phyloP scores from a whole-genome alignment of 2,113 vertebrate genomes.

The Manacus vitellinus region DNA sequence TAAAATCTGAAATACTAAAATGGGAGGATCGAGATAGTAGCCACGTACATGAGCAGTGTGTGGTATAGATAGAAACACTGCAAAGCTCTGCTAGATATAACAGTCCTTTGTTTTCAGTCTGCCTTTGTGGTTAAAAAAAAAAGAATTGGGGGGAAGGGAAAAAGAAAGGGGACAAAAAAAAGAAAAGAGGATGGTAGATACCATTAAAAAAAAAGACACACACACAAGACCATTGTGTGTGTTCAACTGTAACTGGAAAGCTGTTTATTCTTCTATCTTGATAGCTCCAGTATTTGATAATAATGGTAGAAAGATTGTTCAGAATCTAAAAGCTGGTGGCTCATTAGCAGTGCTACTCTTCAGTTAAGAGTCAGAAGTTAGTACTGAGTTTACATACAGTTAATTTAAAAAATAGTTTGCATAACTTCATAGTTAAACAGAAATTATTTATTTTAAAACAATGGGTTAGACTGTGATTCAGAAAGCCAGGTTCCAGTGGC shows the following conservation, averaged over 20 bases:
- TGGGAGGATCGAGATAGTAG: neutral
- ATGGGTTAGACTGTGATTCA: neutral
- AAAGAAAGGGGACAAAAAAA: neutral
- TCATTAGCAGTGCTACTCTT: neutral
- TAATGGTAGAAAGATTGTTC: neutral
- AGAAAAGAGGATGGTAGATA: neutral
- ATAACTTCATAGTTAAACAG: neutral
- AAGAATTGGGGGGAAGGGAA: rapidly evolving
- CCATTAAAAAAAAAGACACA: neutral
- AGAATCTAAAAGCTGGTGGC: neutral
- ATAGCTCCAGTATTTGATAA: neutral
- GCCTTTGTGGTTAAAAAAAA: neutral
- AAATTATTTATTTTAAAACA: neutral
- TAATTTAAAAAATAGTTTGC: neutral
- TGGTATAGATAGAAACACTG: neutral
- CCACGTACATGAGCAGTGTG: neutral
- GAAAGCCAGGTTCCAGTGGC: neutral
- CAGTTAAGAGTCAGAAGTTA: neutral
- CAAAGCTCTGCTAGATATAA: neutral
- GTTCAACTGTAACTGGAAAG: neutral
- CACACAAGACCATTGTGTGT: neutral
- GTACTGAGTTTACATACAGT: neutral
- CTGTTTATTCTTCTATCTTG: neutral
- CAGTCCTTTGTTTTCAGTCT: neutral
- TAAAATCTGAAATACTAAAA: constrained; percentile 1